phyloP scores from a whole-genome alignment of 2,113 vertebrate genomes.

The Calyptommatus sinebrachiatus region DNA sequence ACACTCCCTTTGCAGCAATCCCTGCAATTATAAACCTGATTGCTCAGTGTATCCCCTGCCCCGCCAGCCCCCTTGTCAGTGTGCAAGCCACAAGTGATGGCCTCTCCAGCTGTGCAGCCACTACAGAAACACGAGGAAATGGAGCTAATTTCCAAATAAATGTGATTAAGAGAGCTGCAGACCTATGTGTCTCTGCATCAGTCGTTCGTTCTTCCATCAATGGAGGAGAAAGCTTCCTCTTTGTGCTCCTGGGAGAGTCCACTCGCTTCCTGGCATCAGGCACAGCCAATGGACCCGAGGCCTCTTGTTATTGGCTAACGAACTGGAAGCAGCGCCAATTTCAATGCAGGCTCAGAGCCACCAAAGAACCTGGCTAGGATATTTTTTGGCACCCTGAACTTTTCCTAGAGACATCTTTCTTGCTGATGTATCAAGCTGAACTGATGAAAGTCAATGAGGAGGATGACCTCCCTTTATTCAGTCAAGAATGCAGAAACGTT shows the following conservation, averaged over 20 bases:
- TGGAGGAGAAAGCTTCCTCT: not conserved
- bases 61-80: conserved; percentile 14
- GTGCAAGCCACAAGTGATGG: conserved; percentile 11
- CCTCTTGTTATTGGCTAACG: not conserved
- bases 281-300: not conserved
- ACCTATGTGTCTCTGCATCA: not conserved
- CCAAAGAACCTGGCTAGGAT: not conserved
- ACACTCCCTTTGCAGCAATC: conserved; percentile 16
- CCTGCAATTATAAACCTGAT: conserved; percentile 29
- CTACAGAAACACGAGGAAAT: not conserved
- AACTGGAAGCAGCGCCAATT: not conserved
- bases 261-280: not conserved
- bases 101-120: not conserved
- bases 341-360: not conserved
- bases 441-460: not conserved
- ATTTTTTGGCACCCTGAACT: not conserved
- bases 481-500: not conserved
- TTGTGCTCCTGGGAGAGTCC: not conserved
- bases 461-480: not conserved
- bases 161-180: conserved; percentile 1
- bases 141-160: conserved; percentile 4
- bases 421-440: not conserved
- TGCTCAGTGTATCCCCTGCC: conserved; percentile 6
- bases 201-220: not conserved
- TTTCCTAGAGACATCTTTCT: not conserved